Base-by-base conservation (phyloP, 2,797 vertebrate species). In the Lutjanus argentimaculatus region DNA sequence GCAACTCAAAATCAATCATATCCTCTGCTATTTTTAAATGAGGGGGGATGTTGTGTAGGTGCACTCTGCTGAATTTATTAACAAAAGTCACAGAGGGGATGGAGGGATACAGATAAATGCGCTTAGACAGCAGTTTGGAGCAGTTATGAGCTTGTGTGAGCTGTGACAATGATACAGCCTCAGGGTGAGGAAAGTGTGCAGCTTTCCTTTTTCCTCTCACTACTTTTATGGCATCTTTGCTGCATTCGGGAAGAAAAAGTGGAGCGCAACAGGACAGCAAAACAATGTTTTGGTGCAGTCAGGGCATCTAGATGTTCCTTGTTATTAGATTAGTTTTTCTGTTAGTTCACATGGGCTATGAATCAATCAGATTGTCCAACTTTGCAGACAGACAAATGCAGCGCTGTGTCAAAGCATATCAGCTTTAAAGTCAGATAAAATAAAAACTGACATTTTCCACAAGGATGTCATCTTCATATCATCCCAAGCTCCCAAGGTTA, bases 1-100 rank as follows among this genome's bases (percentile, higher is more conserved):
- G 88, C 78, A 92, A 91, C 69, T 40, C 69, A 15, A 75, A 90
- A 93, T 93, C 92, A 91, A 91, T 92, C 73, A 69, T 40, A 81
- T 80, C 62, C 86, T 61, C 42, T 11, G 82, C 83, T 91, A 93
- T 93, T 93, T 93, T 89, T 92, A 90, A 82, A 84, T 19, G 12
- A 2, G 17, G 21, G 71, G 72, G 82, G 89, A 76, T 61, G 66
- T 22, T 78, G 49, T 49, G 89, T 84, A 67, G 84, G 81, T 61
- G 59, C 43, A 48, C 61, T 79, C 74, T 67, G 80, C 71, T 77
- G 75, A 69, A 83, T 66, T 59, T 72, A 76, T 83, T 48, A 86
- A 71, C 67, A 45, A 11, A 53, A 77, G 42, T 45, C 80, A 75
- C n/a, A 51, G 25, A 22, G 17, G 7, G 4, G 43, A 51, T 16